A percentile compares a stretch with the other conserved stretches of the same genome.
Evolutionary conservation across 2,113 vertebrate species (phyloP).

Genomic region (Calidris pugnax): DNA sequence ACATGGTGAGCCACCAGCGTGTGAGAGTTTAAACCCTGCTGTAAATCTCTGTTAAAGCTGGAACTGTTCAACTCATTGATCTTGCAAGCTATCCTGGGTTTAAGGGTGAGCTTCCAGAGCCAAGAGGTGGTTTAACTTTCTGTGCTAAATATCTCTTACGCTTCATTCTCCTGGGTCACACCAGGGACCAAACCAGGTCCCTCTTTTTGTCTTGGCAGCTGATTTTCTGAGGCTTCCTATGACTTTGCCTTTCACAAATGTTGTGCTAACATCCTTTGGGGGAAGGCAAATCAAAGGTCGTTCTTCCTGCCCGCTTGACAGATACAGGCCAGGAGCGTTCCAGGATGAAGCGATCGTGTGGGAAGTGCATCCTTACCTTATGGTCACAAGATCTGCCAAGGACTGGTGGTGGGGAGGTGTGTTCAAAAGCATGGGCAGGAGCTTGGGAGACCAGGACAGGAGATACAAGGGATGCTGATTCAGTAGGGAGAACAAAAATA

Average conservation of each 20-base stretch:
- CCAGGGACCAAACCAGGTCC: fast-evolving
- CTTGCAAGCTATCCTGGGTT: background rate
- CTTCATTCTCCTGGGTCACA: background rate
- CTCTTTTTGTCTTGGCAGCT: background rate
- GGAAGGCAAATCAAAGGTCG: background rate
- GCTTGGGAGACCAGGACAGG: background rate
- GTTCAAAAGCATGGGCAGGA: background rate
- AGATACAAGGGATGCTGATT: background rate
- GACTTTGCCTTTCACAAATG: background rate
- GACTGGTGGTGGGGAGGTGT: background rate
- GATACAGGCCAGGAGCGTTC: background rate
- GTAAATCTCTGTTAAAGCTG: background rate
- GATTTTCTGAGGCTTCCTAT: background rate
- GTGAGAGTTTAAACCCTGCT: background rate
- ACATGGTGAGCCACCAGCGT: background rate
- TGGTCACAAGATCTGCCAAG: background rate
- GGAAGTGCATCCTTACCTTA: background rate
- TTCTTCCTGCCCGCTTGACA: background rate
- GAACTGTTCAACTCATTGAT: background rate
- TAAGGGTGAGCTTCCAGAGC: background rate
- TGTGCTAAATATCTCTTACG: fast-evolving
- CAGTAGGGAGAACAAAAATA: background rate
- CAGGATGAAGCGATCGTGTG: fast-evolving
- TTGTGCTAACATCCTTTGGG: background rate
- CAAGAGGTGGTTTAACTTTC: background rate